Percentiles rank a stretch among this genome's conserved stretches.
Conservation (phyloP, 2,113 vertebrate genomes). For the Amia ocellicauda region DNA sequence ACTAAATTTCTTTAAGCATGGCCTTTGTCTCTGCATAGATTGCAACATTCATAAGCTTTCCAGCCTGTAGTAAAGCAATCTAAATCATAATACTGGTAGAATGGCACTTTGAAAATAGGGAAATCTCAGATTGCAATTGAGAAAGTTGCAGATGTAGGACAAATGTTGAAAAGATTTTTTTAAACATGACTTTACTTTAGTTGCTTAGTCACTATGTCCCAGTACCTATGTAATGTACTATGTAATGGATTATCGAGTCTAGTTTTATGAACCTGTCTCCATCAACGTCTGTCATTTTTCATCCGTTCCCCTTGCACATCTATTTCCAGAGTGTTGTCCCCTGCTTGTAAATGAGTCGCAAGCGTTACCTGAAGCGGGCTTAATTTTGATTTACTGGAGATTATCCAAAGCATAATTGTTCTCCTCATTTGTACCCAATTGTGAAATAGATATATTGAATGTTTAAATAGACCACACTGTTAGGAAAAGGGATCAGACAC, state of each 20-base stretch:
- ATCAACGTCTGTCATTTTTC: conserved; percentile 3
- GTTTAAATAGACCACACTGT: no score
- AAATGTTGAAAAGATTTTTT: no score
- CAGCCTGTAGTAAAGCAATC: conserved; percentile 42
- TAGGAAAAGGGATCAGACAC: no score
- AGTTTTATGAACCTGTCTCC: conserved; percentile 7
- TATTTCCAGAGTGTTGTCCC: background rate
- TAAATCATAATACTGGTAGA: no score
- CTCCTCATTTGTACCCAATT: background rate
- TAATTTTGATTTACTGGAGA: background rate
- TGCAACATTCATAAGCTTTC: conserved; percentile 48
- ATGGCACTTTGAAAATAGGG: no score
- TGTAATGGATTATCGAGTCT: background rate
- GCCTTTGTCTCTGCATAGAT: conserved; percentile 36
- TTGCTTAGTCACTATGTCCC: no score
- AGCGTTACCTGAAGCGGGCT: background rate
- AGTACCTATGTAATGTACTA: background rate
- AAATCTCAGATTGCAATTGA: no score
- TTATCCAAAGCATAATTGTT: background rate
- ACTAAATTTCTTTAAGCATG: conserved; percentile 44
- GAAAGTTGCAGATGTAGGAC: no score
- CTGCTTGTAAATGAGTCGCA: background rate
- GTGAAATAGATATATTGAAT: background rate
- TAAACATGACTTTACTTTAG: no score
- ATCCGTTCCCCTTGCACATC: background rate